Evolutionary conservation across 2,888 invertebrate genomes (phyloP).

Genomic region (Phrixothrix hirtus): DNA sequence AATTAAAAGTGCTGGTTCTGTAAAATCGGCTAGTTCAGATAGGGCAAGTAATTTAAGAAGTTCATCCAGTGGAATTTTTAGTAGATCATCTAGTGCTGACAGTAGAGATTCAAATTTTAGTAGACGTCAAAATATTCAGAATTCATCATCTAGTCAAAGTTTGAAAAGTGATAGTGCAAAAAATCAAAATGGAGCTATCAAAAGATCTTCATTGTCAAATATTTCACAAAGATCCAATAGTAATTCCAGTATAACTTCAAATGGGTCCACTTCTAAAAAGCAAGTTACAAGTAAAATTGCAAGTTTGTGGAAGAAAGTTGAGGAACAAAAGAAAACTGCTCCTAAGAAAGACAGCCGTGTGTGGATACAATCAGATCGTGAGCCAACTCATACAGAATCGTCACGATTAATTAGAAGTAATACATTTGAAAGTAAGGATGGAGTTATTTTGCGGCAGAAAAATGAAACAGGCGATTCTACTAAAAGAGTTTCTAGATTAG

Average conservation of each 20-base stretch:
- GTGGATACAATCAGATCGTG: constrained; percentile 45
- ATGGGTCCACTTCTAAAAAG: constrained; percentile 56
- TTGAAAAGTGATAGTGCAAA: constrained; percentile 56
- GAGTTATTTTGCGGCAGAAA: constrained; percentile 38
- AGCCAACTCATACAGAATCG: constrained; percentile 25
- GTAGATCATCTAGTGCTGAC: constrained; percentile 54
- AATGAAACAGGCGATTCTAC: constrained; percentile 42
- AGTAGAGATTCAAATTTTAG: constrained; percentile 43
- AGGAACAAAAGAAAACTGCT: constrained; percentile 65
- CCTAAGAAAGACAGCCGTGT: constrained; percentile 56
- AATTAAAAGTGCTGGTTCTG: constrained; percentile 24
- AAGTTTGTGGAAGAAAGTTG: constrained; percentile 78
- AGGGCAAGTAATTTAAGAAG: constrained; percentile 35
- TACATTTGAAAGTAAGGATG: constrained; percentile 64
- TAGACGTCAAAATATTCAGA: constrained; percentile 52
- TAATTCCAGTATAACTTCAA: constrained; percentile 64
- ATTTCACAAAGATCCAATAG: constrained; percentile 59
- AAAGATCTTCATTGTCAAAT: constrained; percentile 38
- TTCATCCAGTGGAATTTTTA: constrained; percentile 39
- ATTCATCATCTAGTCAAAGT: constrained; percentile 62
- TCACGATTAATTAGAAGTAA: constrained; percentile 64
- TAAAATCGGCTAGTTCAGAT: constrained; percentile 48
- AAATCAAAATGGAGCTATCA: constrained; percentile 21
- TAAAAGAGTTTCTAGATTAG: constrained; percentile 58
- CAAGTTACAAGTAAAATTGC: constrained; percentile 80